Evolutionary conservation across 2,113 vertebrate genomes (phyloP).

Genomic region (Albula goreensis): DNA sequence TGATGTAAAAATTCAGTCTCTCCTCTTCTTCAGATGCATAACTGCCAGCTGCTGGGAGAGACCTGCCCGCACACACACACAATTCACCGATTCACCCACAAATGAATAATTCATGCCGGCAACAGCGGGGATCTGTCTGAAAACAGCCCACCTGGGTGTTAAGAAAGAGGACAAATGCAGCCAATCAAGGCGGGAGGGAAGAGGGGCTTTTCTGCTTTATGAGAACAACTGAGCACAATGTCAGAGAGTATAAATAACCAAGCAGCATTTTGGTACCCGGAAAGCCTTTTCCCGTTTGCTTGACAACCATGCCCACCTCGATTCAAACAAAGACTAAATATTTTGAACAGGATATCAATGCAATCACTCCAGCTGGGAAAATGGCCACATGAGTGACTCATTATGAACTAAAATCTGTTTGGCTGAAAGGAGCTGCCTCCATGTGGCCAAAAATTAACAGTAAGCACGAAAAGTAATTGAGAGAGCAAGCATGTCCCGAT

Average conservation of each 20-base stretch:
- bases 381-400: too few species aligned
- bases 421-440: too few species aligned
- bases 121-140: not conserved
- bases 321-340: not conserved
- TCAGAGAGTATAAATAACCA: not conserved
- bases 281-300: too few species aligned
- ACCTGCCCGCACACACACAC: not conserved
- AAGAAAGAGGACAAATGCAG: not conserved
- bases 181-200: not conserved
- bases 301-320: not conserved
- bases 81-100: not conserved
- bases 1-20: not conserved
- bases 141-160: conserved; percentile 12
- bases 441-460: too few species aligned
- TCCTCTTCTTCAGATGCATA: not conserved
- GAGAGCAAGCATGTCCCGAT: too few species aligned
- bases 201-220: not conserved
- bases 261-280: too few species aligned
- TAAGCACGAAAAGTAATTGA: too few species aligned
- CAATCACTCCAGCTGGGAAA: too few species aligned
- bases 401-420: too few species aligned
- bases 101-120: not conserved
- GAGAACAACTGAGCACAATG: not conserved
- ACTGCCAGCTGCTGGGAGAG: not conserved
- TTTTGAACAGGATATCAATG: too few species aligned